Base-by-base conservation (phyloP, 2,113 vertebrate genomes). In the Pterocles orientalis region DNA sequence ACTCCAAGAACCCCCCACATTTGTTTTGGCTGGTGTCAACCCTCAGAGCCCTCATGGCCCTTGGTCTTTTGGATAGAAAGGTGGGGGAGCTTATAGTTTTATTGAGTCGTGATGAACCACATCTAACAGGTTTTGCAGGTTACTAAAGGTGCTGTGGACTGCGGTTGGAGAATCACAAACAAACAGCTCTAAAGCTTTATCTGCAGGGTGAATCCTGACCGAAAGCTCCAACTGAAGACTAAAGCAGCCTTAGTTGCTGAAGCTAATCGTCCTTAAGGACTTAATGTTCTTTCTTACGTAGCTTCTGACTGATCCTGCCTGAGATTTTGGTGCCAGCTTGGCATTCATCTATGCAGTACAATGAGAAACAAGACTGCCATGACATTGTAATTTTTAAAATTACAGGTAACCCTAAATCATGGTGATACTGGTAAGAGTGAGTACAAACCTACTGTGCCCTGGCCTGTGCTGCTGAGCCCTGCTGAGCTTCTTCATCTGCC, bases 191-290 rank as follows among this genome's bases (percentile, higher is more conserved):
- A 36, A 41, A 84, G n/a, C 60, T 92, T 73, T 70, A 57, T 58
- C 36, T 61, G 0, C 68, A 54, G 72, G 7, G 13, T 73, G 64
- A 92, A 76, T 66, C 72, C 50, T 70, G 93, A 58, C 64, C 10
- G 2, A 51, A 94, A 92, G 31, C 1, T 3, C 81, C 79, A 71
- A 13, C 48, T 75, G 25, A 29, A 18, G 89, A 78, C 36, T 50
- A 62, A 82, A 87, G 77, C 56, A 86, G 31, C 56, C 69, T 84
- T 53, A 53, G 18, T 61, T 82, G 43, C 58, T 87, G 77, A 51
- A 91, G 84, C 64, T 95, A 75, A 91, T 96, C 5, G 47, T 89
- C 60, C 31, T 84, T 84, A 95, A 66, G 66, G 78, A 71, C 77
- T 91, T 92, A 68, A 56, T 64, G 77, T 53, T 89, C 84, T 95